A percentile compares a stretch with the other conserved stretches of the same genome.
These are phyloP conservation scores for Xiphydria camelus DNA, from an alignment of 2,888 invertebrate genomes.

Conservation along the genomic window DNA sequence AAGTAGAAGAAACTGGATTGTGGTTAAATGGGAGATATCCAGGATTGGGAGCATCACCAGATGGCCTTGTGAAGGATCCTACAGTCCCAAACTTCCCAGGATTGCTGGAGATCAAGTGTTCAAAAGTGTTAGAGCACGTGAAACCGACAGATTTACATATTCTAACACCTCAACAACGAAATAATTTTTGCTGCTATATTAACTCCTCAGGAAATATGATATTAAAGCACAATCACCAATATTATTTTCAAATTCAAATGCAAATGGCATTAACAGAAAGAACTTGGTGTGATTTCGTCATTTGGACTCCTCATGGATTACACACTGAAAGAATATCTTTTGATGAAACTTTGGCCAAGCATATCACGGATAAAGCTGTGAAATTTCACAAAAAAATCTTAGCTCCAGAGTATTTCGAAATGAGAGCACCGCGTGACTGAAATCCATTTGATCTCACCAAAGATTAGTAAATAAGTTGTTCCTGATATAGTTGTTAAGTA, in stretches of 20 bases:
- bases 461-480: no score
- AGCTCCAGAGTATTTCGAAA: constrained; percentile 28
- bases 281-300: constrained; percentile 28
- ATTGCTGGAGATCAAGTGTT: constrained; percentile 24
- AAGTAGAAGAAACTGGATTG: constrained; percentile 17
- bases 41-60: constrained; percentile 24
- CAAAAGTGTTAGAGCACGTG: constrained; percentile 23
- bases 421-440: constrained; percentile 22
- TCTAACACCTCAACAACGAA: constrained; percentile 19
- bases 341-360: constrained; percentile 19
- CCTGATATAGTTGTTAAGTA: no score
- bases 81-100: constrained; percentile 13
- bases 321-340: constrained; percentile 21
- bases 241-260: constrained; percentile 27
- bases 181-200: constrained; percentile 20
- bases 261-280: constrained; percentile 29
- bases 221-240: constrained; percentile 23
- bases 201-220: constrained; percentile 9
- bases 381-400: constrained; percentile 26
- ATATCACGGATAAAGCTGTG: constrained; percentile 17
- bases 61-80: constrained; percentile 19
- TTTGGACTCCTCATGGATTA: constrained; percentile 24
- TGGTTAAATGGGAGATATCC: constrained; percentile 21
- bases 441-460: constrained; percentile 23
- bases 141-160: constrained; percentile 19